These are phyloP conservation scores for Castor canadensis DNA, from an alignment of 2,113 vertebrate genomes.

Conservation along the genomic window DNA sequence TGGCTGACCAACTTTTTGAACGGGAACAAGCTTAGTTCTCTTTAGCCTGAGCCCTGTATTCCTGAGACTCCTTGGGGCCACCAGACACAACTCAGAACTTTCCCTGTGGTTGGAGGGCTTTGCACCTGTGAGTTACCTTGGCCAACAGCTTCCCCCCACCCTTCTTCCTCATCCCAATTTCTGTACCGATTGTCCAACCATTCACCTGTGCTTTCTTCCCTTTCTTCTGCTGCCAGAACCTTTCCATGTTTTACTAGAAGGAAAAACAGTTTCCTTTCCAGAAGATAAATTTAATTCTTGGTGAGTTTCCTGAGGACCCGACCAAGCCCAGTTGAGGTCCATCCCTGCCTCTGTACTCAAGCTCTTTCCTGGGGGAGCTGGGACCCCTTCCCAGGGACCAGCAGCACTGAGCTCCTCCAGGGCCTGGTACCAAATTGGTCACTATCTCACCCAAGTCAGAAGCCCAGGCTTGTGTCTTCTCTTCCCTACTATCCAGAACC, in stretches of 20 bases:
- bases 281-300: not conserved
- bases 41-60: not conserved
- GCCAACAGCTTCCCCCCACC: not conserved
- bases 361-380: too few relatives aligned
- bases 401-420: not conserved
- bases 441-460: not conserved
- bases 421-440: too few relatives aligned
- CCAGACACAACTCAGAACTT: not conserved
- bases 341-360: not conserved
- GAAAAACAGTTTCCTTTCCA: not conserved
- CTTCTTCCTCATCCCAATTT: rapidly evolving
- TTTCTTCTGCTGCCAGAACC: not conserved
- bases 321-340: not conserved
- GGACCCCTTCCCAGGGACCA: not conserved
- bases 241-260: not conserved
- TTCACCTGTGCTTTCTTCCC: not conserved
- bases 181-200: not conserved
- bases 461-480: not conserved
- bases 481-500: not conserved
- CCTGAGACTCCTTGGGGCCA: not conserved
- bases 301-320: not conserved
- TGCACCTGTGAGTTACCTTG: not conserved
- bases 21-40: not conserved
- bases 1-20: not conserved
- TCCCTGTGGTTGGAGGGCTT: not conserved